Base-by-base conservation (phyloP, 2,888 invertebrate genomes). In the Beris chalybata region DNA sequence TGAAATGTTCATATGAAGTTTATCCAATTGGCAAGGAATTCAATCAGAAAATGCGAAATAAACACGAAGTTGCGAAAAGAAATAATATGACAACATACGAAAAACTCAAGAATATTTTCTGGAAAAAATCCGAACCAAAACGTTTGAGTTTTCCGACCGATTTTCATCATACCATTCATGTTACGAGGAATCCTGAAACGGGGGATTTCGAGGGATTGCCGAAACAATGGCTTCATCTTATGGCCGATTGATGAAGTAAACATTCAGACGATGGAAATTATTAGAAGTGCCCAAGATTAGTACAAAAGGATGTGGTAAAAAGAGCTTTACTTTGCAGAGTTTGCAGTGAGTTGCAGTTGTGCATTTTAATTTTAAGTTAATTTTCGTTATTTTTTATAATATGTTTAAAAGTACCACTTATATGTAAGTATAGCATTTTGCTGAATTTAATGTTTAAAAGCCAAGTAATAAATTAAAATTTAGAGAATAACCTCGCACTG, bases 151-250 rank as follows among this genome's bases (percentile, higher is more conserved):
- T 61, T 43, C 61, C 61, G 4, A 61, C 61, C 4, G 38, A 61
- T 45, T 61, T 61, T 11, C 61, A 52, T 11, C 61, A 61, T 15
- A 38, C 38, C 9, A 13, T 93, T 74, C 93, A 93, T 78, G 93
- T 93, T 44, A 89, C 87, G 72, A 89, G 88, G 75, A 90, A 93
- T 78, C 84, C 85, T 0, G 83, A 85, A 71, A 90, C 91, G 0
- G 93, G 93, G 1, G 85, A 87, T 77, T 81, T 93, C 72, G 89
- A 89, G 73, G 94, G 94, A 1, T 82, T 94, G 52, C 94, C 94
- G 0, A 83, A 85, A 58, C 85, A 90, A 38, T 92, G 92, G 92
- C 80, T 87, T 68, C 81, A 87, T 67, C 83, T 90, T 68, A 82
- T 93, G 59, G 38, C 32, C 15, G n/a, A 43, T 11, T 61, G 38